Conservation (phyloP, 2,888 invertebrate species). For the Atrina japonica region DNA sequence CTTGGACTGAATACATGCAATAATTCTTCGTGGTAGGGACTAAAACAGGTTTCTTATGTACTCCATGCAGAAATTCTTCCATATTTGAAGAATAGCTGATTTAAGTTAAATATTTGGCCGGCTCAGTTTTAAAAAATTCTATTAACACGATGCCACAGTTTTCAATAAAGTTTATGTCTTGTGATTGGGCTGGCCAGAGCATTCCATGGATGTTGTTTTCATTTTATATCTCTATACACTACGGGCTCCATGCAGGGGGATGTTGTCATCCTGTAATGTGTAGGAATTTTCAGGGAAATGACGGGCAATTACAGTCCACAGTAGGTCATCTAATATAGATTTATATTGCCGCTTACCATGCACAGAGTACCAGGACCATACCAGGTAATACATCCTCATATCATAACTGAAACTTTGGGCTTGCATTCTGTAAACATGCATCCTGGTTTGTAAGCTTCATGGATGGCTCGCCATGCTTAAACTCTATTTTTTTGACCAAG, state of each 20-base stretch:
- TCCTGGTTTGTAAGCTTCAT: conserved; percentile 13
- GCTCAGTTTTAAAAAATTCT: conserved; percentile 21
- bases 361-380: conserved; percentile 25
- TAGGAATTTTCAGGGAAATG: conserved; percentile 30
- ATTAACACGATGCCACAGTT: conserved; percentile 25
- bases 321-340: conserved; percentile 17
- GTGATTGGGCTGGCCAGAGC: conserved; percentile 26
- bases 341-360: too few species aligned
- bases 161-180: conserved; percentile 13
- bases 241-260: not conserved
- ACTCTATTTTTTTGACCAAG: too few species aligned
- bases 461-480: conserved; percentile 14
- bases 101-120: conserved; percentile 2
- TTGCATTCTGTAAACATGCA: conserved; percentile 14
- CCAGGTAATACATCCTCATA: conserved; percentile 14
- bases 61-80: conserved; percentile 16
- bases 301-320: conserved; percentile 21
- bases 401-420: conserved; percentile 10
- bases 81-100: conserved; percentile 16
- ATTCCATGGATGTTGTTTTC: conserved; percentile 7
- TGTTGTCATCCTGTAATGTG: conserved; percentile 21
- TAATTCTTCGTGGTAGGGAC: conserved; percentile 6
- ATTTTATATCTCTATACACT: conserved; percentile 8
- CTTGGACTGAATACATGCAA: conserved; percentile 19
- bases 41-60: conserved; percentile 21